Percentiles rank a stretch among this genome's conserved stretches.
Evolutionary conservation across 2,888 invertebrate genomes (phyloP).

Genomic region (Aphodius sticticus): DNA sequence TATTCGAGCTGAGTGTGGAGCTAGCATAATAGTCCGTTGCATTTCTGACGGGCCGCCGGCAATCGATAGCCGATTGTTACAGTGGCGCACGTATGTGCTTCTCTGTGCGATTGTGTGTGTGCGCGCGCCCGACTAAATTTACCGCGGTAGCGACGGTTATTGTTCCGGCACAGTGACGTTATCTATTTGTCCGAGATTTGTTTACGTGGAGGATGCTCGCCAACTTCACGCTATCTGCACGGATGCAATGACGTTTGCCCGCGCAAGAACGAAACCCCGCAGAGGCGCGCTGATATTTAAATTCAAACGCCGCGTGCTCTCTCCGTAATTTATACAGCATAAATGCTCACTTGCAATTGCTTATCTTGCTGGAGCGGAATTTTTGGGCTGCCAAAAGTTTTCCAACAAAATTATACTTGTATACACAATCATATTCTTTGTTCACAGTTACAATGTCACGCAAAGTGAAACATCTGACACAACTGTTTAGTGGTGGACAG

Average conservation of each 20-base stretch:
- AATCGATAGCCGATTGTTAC: conserved; percentile 21
- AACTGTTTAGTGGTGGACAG: too few species aligned
- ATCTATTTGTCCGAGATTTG: conserved; percentile 21
- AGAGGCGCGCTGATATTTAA: neutral
- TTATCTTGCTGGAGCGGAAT: neutral
- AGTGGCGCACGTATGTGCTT: neutral
- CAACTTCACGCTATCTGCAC: conserved; percentile 7
- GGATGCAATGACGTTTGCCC: conserved; percentile 8
- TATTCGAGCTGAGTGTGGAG: too few species aligned
- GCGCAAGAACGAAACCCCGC: conserved; percentile 13
- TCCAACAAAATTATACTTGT: too few species aligned
- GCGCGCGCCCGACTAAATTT: conserved; percentile 9
- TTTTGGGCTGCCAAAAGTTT: too few species aligned
- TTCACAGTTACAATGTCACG: too few species aligned
- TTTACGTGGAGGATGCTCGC: conserved; percentile 13
- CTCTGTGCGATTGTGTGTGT: neutral
- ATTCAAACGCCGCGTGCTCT: neutral
- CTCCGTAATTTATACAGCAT: neutral
- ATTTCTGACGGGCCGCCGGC: conserved; percentile 10
- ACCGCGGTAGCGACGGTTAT: conserved; percentile 18
- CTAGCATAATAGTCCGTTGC: conserved; percentile 5
- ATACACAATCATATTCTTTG: too few species aligned
- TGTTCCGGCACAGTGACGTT: conserved; percentile 19
- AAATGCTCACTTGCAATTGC: conserved; percentile 4
- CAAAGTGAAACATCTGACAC: too few species aligned